phyloP scores from a whole-genome alignment of 2,888 invertebrate genomes.

The Lamellibrachia columna region DNA sequence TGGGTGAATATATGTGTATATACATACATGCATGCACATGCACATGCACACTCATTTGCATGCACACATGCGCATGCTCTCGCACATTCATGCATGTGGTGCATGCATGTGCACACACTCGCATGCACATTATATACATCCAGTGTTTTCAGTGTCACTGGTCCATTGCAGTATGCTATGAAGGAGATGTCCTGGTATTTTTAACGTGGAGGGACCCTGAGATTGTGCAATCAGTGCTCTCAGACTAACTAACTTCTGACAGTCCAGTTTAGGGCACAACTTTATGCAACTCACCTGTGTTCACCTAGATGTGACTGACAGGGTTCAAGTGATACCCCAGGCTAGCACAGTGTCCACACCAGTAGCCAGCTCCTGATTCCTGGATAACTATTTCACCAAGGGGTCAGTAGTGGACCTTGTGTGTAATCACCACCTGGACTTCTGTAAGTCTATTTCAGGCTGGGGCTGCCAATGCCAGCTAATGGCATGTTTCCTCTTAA shows the following conservation, averaged over 20 bases:
- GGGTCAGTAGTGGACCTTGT: background rate
- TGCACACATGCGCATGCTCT: too few species aligned
- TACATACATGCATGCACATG: too few species aligned
- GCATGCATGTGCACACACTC: too few species aligned
- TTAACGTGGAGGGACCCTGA: background rate
- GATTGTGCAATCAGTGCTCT: background rate
- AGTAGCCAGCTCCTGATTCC: background rate
- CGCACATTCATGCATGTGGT: too few species aligned
- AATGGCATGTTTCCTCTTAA: background rate
- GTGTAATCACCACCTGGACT: background rate
- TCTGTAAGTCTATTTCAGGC: background rate
- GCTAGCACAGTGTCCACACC: background rate
- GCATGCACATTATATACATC: too few species aligned
- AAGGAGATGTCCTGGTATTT: background rate
- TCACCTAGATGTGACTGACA: constrained; percentile 1
- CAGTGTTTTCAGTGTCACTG: too few species aligned
- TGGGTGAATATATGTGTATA: too few species aligned
- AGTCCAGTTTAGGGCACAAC: background rate
- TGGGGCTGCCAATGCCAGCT: background rate
- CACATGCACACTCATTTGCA: too few species aligned
- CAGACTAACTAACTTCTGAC: background rate
- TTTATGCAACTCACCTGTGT: background rate
- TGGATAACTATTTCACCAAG: background rate
- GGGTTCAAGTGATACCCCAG: background rate
- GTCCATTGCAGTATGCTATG: background rate